A percentile compares a stretch with the other conserved stretches of the same genome.
These are phyloP conservation scores for Drosophila sproati DNA, from an alignment of 1,140 invertebrate species.

Conservation along the genomic window DNA sequence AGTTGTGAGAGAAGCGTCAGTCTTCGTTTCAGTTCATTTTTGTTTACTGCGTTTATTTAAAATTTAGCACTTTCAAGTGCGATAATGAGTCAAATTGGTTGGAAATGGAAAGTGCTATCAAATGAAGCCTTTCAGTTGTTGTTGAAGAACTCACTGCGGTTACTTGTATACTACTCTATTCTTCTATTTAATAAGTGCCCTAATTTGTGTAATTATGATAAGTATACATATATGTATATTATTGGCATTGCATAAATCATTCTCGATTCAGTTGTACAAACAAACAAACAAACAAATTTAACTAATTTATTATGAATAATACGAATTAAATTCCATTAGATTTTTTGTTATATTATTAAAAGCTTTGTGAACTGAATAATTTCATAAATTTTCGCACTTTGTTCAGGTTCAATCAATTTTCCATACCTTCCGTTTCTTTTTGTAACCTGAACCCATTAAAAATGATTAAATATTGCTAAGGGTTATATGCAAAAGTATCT, in stretches of 20 bases:
- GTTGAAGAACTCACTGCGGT: too few relatives aligned
- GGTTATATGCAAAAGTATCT: neutral
- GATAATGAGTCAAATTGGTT: slow-evolving; percentile 21
- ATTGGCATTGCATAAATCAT: slow-evolving; percentile 16
- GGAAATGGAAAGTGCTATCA: slow-evolving; percentile 41
- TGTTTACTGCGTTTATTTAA: slow-evolving; percentile 36
- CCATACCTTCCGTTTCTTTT: neutral
- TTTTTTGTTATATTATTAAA: slow-evolving; percentile 7
- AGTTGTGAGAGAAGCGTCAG: neutral
- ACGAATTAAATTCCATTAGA: slow-evolving; percentile 36
- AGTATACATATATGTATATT: neutral
- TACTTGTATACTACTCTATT: slow-evolving; percentile 1
- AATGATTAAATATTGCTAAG: too few relatives aligned
- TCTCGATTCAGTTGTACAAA: slow-evolving; percentile 11
- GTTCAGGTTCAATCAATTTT: neutral
- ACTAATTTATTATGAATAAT: slow-evolving; percentile 35
- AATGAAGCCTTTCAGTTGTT: slow-evolving; percentile 2
- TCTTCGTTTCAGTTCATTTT: slow-evolving; percentile 12
- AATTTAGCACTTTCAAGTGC: slow-evolving; percentile 31
- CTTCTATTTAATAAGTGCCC: neutral
- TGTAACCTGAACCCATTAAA: neutral
- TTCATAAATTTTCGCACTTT: neutral
- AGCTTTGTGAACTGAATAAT: neutral
- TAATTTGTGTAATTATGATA: slow-evolving; percentile 22
- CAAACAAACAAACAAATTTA: slow-evolving; percentile 37